phyloP scores from a whole-genome alignment of 1,140 invertebrate genomes.

The Homalodisca vitripennis region DNA sequence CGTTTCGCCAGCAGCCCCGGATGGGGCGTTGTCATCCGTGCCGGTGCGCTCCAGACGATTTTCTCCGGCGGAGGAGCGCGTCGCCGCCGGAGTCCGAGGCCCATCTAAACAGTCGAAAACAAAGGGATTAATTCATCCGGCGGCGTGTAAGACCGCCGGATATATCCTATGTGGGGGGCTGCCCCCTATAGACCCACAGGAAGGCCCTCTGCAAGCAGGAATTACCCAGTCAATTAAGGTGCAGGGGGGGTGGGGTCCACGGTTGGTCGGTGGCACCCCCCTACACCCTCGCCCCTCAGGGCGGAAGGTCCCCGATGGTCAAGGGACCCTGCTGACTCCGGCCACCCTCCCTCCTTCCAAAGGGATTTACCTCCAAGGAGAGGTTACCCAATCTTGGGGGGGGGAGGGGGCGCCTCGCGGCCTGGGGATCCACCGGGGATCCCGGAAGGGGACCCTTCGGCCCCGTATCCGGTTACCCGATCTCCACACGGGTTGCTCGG shows the following conservation, averaged over 20 bases:
- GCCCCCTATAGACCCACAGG: not conserved
- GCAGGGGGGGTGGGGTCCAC: no score
- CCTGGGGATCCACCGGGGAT: not conserved
- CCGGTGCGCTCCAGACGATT: no score
- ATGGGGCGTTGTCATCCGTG: not conserved
- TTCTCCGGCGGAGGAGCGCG: not conserved
- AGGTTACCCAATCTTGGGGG: not conserved
- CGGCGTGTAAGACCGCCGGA: no score
- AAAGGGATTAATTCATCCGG: not conserved
- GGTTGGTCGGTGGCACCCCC: not conserved
- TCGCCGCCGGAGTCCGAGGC: not conserved
- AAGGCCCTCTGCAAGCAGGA: no score
- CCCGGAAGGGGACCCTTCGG: no score
- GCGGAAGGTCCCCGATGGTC: not conserved
- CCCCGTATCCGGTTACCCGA: no score
- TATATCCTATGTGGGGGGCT: not conserved
- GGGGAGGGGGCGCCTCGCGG: not conserved
- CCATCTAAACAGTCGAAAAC: no score
- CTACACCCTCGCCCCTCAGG: not conserved
- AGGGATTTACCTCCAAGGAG: no score
- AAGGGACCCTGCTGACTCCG: not conserved
- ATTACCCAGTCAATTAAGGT: no score
- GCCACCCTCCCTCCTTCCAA: not conserved
- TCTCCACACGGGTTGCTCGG: no score
- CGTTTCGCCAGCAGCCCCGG: conserved; percentile 4